phyloP scores from a whole-genome alignment of 2,888 invertebrate species.

The Heliconius ethilla region DNA sequence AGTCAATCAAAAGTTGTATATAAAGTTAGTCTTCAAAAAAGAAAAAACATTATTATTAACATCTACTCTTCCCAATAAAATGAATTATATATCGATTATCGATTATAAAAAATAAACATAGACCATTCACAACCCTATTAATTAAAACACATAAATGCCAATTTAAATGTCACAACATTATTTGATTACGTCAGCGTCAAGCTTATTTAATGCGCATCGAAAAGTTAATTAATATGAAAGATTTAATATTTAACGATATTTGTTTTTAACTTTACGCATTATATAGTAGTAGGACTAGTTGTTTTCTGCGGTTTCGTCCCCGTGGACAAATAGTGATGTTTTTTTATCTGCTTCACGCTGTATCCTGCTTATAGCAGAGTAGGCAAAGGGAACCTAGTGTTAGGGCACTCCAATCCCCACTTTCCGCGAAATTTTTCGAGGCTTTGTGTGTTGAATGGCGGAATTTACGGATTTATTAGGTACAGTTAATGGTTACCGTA shows the following conservation, averaged over 20 bases:
- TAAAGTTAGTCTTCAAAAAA: too few species aligned
- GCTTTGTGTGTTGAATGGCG: too few species aligned
- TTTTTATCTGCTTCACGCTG: too few species aligned
- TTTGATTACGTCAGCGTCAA: neutral
- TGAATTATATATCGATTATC: neutral
- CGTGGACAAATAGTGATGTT: neutral
- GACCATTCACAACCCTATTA: neutral
- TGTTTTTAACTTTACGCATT: neutral
- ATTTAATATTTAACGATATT: neutral
- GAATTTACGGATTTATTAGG: too few species aligned
- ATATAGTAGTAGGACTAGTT: neutral
- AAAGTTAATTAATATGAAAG: slow-evolving; percentile 5
- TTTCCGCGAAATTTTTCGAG: too few species aligned
- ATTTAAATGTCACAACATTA: slow-evolving; percentile 21
- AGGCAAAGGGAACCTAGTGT: too few species aligned
- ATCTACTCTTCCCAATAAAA: neutral
- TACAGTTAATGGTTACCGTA: too few species aligned
- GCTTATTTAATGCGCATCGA: neutral
- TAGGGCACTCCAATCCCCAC: too few species aligned
- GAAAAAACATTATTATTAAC: too few species aligned
- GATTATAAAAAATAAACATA: slow-evolving; percentile 15
- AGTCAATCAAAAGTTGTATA: too few species aligned
- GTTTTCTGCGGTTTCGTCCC: neutral
- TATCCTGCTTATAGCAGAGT: too few species aligned
- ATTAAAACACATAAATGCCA: slow-evolving; percentile 17